phyloP scores from a whole-genome alignment of 2,888 invertebrate species.

The Noctua fimbriata region DNA sequence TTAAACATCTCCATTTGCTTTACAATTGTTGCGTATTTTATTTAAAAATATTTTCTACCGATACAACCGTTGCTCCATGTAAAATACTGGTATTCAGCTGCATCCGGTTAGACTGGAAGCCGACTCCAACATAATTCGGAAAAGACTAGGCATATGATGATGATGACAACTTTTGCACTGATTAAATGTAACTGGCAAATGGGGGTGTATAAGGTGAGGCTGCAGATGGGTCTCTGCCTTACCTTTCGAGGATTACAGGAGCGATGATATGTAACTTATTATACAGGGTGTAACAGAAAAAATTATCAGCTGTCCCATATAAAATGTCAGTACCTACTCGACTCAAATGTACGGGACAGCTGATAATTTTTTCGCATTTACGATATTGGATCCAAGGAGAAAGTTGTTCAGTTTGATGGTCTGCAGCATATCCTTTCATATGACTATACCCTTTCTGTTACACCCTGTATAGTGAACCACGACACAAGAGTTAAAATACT shows the following conservation, averaged over 20 bases:
- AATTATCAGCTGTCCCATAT: too few relatives aligned
- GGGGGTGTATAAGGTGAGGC: neutral
- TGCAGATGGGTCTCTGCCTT: neutral
- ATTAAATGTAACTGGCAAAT: neutral
- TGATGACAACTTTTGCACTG: neutral
- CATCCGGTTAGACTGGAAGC: neutral
- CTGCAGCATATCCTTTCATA: too few relatives aligned
- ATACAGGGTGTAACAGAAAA: too few relatives aligned
- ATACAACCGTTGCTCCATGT: neutral
- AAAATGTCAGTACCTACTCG: too few relatives aligned
- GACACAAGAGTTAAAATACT: neutral
- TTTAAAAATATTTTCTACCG: neutral
- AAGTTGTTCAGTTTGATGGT: too few relatives aligned
- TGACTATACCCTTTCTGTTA: too few relatives aligned
- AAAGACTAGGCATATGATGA: neutral
- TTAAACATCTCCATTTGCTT: slow-evolving; percentile 34
- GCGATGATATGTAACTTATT: neutral
- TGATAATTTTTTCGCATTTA: too few relatives aligned
- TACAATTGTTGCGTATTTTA: slow-evolving; percentile 15
- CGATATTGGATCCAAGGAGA: too few relatives aligned
- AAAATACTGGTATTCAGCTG: neutral
- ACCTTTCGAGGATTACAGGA: too few relatives aligned
- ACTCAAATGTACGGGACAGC: too few relatives aligned
- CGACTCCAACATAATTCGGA: neutral
- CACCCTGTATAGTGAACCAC: too few relatives aligned